phyloP scores from a whole-genome alignment of 1,140 invertebrate genomes.

The Papilio helenus region DNA sequence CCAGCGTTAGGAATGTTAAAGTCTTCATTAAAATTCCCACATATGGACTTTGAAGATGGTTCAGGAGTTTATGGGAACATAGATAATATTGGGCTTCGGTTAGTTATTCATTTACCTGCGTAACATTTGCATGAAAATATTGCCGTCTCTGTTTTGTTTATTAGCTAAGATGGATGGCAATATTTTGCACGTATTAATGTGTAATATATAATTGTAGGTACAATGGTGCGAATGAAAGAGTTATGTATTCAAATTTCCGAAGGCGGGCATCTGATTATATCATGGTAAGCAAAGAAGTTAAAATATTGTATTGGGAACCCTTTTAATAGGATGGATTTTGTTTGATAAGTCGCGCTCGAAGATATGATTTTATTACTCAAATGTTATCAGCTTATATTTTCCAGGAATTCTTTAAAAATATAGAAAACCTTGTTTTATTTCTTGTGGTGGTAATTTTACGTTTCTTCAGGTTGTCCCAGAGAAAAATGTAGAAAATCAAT shows the following conservation, averaged over 20 bases:
- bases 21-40: slow-evolving; percentile 70
- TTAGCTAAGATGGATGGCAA: neutral
- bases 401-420: no score
- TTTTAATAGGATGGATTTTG: neutral
- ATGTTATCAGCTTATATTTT: no score
- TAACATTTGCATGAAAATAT: no score
- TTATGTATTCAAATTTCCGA: slow-evolving; percentile 61
- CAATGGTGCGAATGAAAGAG: slow-evolving; percentile 58
- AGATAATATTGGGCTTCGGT: slow-evolving; percentile 66
- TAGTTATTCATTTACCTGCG: slow-evolving; percentile 19
- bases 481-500: neutral
- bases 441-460: no score
- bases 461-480: neutral
- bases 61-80: slow-evolving; percentile 67
- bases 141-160: no score
- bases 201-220: slow-evolving; percentile 49
- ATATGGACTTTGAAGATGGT: slow-evolving; percentile 59
- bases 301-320: neutral
- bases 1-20: slow-evolving; percentile 71
- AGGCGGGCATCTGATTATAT: slow-evolving; percentile 54
- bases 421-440: no score
- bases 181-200: neutral
- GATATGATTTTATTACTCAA: no score
- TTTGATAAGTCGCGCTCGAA: no score
- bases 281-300: slow-evolving; percentile 46